A percentile compares a stretch with the other conserved stretches of the same genome.
phyloP scores from a whole-genome alignment of 2,797 vertebrate genomes.

The Hydrocynus forskahlii region DNA sequence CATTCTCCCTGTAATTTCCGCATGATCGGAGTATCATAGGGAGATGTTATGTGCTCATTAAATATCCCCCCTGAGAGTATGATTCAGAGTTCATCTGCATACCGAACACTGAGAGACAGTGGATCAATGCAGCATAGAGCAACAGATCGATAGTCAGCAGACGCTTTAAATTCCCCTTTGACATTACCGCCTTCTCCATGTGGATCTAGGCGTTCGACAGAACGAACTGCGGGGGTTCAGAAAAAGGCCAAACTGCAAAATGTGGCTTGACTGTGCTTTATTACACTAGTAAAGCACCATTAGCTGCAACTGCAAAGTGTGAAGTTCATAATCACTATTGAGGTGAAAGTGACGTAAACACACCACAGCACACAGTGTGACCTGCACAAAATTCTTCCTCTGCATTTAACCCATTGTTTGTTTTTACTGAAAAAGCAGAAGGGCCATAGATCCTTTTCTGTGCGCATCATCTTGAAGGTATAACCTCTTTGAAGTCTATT shows the following conservation, averaged over 20 bases:
- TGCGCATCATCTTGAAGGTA: background rate
- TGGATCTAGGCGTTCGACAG: constrained; percentile 32
- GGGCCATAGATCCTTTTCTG: background rate
- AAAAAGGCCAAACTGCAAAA: background rate
- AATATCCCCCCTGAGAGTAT: constrained; percentile 35
- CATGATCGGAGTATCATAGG: background rate
- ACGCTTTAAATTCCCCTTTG: constrained; percentile 46
- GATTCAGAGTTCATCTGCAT: constrained; percentile 46
- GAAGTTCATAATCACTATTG: background rate
- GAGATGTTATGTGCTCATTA: constrained; percentile 39
- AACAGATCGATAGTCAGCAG: constrained; percentile 49
- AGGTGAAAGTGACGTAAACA: too few relatives aligned
- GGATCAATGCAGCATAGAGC: constrained; percentile 38
- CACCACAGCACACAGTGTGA: too few relatives aligned
- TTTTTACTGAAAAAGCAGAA: background rate
- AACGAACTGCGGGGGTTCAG: constrained; percentile 16
- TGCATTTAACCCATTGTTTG: too few relatives aligned
- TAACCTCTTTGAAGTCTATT: background rate
- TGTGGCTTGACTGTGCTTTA: background rate
- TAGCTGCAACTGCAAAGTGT: background rate
- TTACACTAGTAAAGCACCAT: background rate
- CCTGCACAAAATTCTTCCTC: too few relatives aligned
- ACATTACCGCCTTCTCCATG: constrained; percentile 32
- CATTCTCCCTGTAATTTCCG: background rate
- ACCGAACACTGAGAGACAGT: constrained; percentile 31